Evolutionary conservation across 2,888 invertebrate genomes (phyloP).

Genomic region (Cephus nigrinus): DNA sequence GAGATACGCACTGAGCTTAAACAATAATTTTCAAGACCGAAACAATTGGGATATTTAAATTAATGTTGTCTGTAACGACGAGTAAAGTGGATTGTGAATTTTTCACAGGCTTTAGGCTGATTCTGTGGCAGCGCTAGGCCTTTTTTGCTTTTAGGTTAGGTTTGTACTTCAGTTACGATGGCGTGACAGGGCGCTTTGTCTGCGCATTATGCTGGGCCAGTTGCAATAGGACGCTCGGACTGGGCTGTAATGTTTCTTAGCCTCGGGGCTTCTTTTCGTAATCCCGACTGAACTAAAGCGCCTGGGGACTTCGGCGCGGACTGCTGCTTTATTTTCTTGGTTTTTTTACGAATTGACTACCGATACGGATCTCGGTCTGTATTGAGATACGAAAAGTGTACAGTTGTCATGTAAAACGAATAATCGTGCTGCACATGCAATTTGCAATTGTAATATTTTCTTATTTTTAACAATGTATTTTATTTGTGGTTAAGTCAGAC

Average conservation of each 20-base stretch:
- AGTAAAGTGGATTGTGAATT: not conserved
- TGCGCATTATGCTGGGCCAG: slow-evolving; percentile 1
- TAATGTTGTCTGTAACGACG: too few relatives aligned
- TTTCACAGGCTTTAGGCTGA: not conserved
- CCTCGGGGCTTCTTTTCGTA: slow-evolving; percentile 5
- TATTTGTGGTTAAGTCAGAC: too few relatives aligned
- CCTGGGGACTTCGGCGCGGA: not conserved
- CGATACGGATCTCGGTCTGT: not conserved
- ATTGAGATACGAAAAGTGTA: not conserved
- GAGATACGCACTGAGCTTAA: too few relatives aligned
- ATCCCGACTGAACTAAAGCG: not conserved
- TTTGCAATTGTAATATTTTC: not conserved
- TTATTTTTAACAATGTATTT: not conserved
- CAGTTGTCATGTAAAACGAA: not conserved
- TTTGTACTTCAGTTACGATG: not conserved
- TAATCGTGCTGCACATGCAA: not conserved
- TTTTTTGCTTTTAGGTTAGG: not conserved
- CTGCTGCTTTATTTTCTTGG: not conserved
- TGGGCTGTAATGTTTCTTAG: not conserved
- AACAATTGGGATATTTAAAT: too few relatives aligned
- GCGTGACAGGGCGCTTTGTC: not conserved
- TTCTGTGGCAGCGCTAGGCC: not conserved
- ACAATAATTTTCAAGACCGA: too few relatives aligned
- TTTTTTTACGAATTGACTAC: not conserved
- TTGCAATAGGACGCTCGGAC: not conserved